Conservation (phyloP, 2,797 vertebrate species). For the Leptatherina wallacei region DNA sequence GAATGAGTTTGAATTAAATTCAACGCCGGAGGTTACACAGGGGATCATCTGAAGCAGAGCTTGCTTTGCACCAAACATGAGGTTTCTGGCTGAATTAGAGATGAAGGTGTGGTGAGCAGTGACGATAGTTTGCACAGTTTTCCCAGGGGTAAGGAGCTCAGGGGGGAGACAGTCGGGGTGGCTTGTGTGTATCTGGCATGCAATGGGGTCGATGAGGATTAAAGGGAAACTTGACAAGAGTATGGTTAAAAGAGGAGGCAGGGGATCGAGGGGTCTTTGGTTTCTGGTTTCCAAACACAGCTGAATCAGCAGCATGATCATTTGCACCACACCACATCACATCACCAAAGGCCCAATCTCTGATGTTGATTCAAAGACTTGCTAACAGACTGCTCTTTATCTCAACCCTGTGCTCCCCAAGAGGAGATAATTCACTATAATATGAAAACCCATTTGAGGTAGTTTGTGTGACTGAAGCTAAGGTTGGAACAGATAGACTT, state of each 20-base stretch:
- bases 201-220: conserved; percentile 57
- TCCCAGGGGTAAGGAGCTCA: conserved; percentile 44
- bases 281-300: conserved; percentile 69
- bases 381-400: conserved; percentile 67
- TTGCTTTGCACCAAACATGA: conserved; percentile 42
- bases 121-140: conserved; percentile 47
- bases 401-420: conserved; percentile 44
- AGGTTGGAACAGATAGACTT: conserved; percentile 16
- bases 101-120: conserved; percentile 63
- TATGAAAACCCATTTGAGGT: conserved; percentile 58
- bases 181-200: conserved; percentile 43
- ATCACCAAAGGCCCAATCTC: conserved; percentile 51
- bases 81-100: conserved; percentile 67
- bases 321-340: conserved; percentile 68
- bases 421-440: conserved; percentile 60
- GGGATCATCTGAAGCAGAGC: conserved; percentile 46
- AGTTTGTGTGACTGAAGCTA: conserved; percentile 50
- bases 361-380: conserved; percentile 69
- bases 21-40: conserved; percentile 28
- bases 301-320: conserved; percentile 72
- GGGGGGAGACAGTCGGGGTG: conserved; percentile 15
- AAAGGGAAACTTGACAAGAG: conserved; percentile 58
- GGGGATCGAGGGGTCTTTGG: conserved; percentile 62
- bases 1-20: conserved; percentile 33
- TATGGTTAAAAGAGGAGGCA: conserved; percentile 47